Percentiles rank a stretch among this genome's conserved stretches.
phyloP scores from a whole-genome alignment of 92 coral and sea anemone genomes.

The Parazoanthus darwini region DNA sequence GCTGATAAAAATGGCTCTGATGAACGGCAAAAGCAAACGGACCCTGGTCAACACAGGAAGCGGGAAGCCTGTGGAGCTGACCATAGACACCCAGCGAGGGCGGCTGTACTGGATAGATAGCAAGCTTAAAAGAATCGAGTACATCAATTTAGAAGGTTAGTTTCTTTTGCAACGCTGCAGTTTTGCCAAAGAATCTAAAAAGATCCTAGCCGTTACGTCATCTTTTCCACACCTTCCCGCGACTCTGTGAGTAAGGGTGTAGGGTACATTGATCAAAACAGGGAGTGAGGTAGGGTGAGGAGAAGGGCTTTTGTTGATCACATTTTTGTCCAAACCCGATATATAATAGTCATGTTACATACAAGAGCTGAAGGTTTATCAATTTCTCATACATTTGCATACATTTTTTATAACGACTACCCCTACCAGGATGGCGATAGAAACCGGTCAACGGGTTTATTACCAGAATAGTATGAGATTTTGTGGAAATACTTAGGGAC shows the following conservation, averaged over 20 bases:
- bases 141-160: constrained; percentile 13
- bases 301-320: background rate
- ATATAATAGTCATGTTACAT: too few species aligned
- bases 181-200: background rate
- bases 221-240: background rate
- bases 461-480: background rate
- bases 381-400: too few species aligned
- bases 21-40: constrained; percentile 25
- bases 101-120: constrained; percentile 28
- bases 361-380: too few species aligned
- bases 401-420: background rate
- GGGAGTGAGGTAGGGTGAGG: background rate
- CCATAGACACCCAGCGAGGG: constrained; percentile 3
- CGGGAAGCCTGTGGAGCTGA: constrained; percentile 35
- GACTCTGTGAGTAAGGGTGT: too few species aligned
- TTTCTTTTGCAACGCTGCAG: background rate
- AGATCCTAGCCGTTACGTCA: background rate
- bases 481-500: too few species aligned
- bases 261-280: background rate
- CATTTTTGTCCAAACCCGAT: background rate
- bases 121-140: constrained; percentile 14
- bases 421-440: background rate
- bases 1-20: constrained; percentile 23
- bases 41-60: background rate
- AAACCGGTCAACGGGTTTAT: background rate